Evolutionary conservation across 1,140 invertebrate species (phyloP), one percentile per base, ranked within the genome.

Genomic region (Tenebrio molitor): DNA sequence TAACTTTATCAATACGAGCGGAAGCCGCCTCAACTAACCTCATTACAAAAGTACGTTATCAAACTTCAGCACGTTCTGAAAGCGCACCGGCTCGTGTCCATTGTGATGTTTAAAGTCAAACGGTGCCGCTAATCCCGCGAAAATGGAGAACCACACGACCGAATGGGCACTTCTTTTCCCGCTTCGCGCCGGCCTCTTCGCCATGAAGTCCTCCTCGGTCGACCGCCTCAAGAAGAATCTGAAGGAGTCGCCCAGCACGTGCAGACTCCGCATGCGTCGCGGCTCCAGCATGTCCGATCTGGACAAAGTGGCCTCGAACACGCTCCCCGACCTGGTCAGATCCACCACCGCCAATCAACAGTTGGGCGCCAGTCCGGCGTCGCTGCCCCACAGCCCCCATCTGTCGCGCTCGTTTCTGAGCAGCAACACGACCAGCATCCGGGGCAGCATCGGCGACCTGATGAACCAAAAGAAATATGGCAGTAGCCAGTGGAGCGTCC

Each of bases 381-480:
- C 86, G 1, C 73, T 88, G 2, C 86, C 87, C 0, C 86, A 87
- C 53, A 87, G 86, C 14, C 86, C 86, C 1, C 84, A 86, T 1
- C 69, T 88, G 34, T 87, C 85, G 0, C 80, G 86, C 8, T 85
- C 84, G 2, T 85, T 85, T 72, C 78, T 85, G 1, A 78, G 80
- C 44, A 80, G 78, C 23, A 83, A 84, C 8, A 83, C 83, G 0
- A 85, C 86, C 73, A 85, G 86, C 6, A 83, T 85, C n/a, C 83
- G 84, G 0, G 86, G 90, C 1, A 92, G 91, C 71, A 91, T 93
- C 34, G 91, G 91, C 2, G 91, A 93, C 81, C 81, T 93, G 74
- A 93, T 93, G 91, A 93, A 93, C 80, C 77, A 88, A 74, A 90
- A 90, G 78, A 89, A 88, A 76, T 92, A 91, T 76, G 90, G 89